Base-by-base conservation (phyloP, 2,113 vertebrate genomes). In the Caloenas nicobarica region DNA sequence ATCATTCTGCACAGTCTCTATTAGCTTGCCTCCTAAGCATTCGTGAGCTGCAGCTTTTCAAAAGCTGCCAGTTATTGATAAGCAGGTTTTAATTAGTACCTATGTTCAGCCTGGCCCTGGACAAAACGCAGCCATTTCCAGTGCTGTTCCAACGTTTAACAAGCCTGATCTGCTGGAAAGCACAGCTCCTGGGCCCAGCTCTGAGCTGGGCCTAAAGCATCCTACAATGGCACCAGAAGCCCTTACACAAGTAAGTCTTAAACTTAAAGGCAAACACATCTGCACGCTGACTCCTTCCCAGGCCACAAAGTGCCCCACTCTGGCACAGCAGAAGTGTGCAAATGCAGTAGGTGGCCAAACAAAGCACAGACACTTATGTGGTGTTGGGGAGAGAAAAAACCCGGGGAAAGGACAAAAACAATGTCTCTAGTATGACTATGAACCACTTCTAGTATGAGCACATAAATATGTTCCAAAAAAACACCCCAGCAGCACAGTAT, bases 71-170 rank as follows among this genome's bases (percentile, higher is more conserved):
- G 57, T 86, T 81, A 86, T 48, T 21, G 46, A 95, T 85, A 58
- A 90, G 68, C 31, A 87, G 50, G 68, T 83, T 94, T 94, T 78
- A 91, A 93, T 84, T 82, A 95, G n/a, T 66, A 76, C 28, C 85
- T 79, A 6, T 16, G 60, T 31, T 88, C 86, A 57, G 16, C 13
- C 53, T 79, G 54, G 77, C 79, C 29, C 57, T 15, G 36, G 34
- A 85, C 72, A 89, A 68, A 46, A 44, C 4, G 0, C 10, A 83
- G 40, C 21, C 40, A 10, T 53, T 33, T 40, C 7, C 38, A 81
- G 61, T 0, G 0, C n/a, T 44, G 25, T 46, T 62, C 34, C 77
- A 56, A 10, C 2, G 9, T n/a, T 91, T 71, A 48, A 53, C 50
- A 50, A 88, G 50, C 51, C 36, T 72, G 48, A 31, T 56, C n/a